phyloP scores from a whole-genome alignment of 2,888 invertebrate species.

The Xestia ashworthii region DNA sequence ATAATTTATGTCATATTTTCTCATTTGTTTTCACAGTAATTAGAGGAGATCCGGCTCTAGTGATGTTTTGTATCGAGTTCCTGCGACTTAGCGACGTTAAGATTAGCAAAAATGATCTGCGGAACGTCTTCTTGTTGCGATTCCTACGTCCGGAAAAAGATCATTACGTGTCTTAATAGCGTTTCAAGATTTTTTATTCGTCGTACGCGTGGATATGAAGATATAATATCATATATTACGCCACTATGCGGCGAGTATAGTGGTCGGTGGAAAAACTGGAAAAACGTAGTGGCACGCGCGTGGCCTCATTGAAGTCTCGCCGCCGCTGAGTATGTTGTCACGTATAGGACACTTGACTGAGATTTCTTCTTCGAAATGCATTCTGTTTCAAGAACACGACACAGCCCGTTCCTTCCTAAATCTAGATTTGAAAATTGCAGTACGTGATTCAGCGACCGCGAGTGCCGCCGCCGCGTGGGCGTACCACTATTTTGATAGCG shows the following conservation, averaged over 20 bases:
- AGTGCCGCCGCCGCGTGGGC: slow-evolving; percentile 71
- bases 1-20: slow-evolving; percentile 83
- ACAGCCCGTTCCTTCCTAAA: slow-evolving; percentile 78
- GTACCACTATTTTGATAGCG: slow-evolving; percentile 72
- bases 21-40: slow-evolving; percentile 75
- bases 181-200: slow-evolving; percentile 60
- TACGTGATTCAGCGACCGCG: slow-evolving; percentile 79
- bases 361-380: slow-evolving; percentile 83
- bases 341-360: slow-evolving; percentile 77
- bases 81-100: slow-evolving; percentile 66
- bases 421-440: slow-evolving; percentile 85
- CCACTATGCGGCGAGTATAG: slow-evolving; percentile 57
- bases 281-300: slow-evolving; percentile 75
- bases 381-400: slow-evolving; percentile 79
- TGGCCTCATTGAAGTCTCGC: slow-evolving; percentile 79
- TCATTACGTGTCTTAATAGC: slow-evolving; percentile 64
- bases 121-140: slow-evolving; percentile 65
- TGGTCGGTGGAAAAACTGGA: slow-evolving; percentile 76
- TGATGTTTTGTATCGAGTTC: slow-evolving; percentile 71
- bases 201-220: slow-evolving; percentile 65
- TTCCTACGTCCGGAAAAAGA: slow-evolving; percentile 66
- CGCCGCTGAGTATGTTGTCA: slow-evolving; percentile 76
- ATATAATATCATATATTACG: slow-evolving; percentile 60
- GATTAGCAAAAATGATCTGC: slow-evolving; percentile 64
- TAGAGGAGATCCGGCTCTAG: slow-evolving; percentile 67